A percentile compares a stretch with the other conserved stretches of the same genome.
Evolutionary conservation across 2,797 vertebrate genomes (phyloP).

Genomic region (Corythornis leucogaster): DNA sequence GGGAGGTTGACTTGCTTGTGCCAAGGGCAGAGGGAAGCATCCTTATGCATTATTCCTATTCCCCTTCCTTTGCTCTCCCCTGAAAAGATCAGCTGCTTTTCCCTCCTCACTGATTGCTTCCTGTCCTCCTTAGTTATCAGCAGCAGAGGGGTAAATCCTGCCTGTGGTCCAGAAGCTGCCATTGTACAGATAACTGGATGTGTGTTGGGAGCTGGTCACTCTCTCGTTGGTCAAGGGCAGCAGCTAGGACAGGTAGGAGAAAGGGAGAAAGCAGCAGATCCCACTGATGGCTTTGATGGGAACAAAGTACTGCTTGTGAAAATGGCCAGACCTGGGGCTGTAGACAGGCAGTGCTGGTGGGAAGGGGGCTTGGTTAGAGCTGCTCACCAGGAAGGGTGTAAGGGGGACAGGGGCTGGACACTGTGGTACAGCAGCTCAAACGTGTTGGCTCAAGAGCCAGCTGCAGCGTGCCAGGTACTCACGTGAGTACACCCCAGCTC

Average conservation of each 20-base stretch:
- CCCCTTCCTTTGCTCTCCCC: not conserved
- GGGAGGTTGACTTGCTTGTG: not conserved
- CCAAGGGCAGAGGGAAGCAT: not conserved
- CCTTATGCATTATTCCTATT: not conserved
- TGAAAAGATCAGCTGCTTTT: not conserved
- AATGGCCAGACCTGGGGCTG: not conserved
- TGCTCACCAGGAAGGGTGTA: not conserved
- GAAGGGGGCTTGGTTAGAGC: not conserved
- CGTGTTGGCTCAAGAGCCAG: not conserved
- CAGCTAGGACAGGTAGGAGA: not conserved
- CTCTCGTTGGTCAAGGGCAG: not conserved
- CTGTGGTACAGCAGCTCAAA: not conserved
- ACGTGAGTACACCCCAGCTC: accelerated
- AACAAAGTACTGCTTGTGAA: not conserved
- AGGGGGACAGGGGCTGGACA: not conserved
- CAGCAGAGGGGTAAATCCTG: not conserved
- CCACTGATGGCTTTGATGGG: not conserved
- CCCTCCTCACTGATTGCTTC: not conserved
- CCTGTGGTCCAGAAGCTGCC: not conserved
- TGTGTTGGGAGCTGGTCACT: no score
- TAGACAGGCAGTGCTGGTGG: accelerated
- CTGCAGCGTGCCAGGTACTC: not conserved
- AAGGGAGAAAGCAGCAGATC: not conserved
- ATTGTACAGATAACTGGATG: not conserved
- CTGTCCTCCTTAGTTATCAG: not conserved